A percentile compares a stretch with the other conserved stretches of the same genome.
These are phyloP conservation scores for Geotrupes spiniger DNA, from an alignment of 2,888 invertebrate species.

Conservation along the genomic window DNA sequence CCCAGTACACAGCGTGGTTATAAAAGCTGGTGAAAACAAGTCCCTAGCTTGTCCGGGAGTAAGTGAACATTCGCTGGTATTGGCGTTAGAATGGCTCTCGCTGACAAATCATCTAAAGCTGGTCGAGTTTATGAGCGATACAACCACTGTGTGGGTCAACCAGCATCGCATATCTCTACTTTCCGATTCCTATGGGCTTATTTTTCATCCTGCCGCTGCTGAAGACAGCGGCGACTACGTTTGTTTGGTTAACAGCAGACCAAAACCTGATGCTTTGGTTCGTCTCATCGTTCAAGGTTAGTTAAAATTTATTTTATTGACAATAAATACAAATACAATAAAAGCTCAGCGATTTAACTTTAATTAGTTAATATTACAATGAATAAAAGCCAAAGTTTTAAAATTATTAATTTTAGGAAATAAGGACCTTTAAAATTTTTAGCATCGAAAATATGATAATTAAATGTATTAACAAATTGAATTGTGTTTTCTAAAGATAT, in stretches of 20 bases:
- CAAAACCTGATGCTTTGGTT: constrained; percentile 63
- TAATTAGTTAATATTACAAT: no score
- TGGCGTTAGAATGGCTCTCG: constrained; percentile 61
- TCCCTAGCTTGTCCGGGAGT: constrained; percentile 67
- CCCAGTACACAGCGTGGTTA: constrained; percentile 57
- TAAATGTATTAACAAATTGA: no score
- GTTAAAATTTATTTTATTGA: constrained; percentile 1
- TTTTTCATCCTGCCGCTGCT: constrained; percentile 61
- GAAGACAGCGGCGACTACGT: constrained; percentile 66
- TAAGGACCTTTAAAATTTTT: no score
- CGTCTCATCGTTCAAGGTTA: constrained; percentile 67
- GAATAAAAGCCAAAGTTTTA: no score
- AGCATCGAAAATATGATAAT: no score
- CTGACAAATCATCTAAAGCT: constrained; percentile 51
- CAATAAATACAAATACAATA: no score
- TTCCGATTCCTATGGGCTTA: constrained; percentile 60
- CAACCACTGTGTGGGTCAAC: constrained; percentile 55
- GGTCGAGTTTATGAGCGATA: constrained; percentile 55
- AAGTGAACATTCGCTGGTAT: constrained; percentile 63
- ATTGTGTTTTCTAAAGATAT: no score
- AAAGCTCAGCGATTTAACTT: no score
- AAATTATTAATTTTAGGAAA: no score
- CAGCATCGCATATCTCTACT: constrained; percentile 58
- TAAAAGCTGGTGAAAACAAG: constrained; percentile 64
- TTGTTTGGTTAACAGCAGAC: constrained; percentile 67